Conservation (phyloP, 2,113 vertebrate species). For the Columba livia region DNA sequence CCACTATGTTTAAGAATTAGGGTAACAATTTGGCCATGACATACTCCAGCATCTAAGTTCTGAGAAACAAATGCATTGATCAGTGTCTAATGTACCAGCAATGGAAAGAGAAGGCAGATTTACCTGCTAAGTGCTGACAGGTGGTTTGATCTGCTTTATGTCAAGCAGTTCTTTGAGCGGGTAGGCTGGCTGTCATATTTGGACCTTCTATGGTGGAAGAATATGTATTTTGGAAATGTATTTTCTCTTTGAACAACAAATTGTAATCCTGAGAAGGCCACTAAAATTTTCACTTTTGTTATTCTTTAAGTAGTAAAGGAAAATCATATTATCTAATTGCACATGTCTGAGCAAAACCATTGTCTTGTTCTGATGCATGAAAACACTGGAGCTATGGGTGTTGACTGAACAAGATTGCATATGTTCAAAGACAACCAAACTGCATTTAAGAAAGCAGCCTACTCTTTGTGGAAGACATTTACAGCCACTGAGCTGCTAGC, state of each 20-base stretch:
- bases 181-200: background rate
- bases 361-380: background rate
- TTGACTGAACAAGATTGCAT: background rate
- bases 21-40: background rate
- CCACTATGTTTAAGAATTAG: background rate
- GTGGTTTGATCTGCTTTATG: background rate
- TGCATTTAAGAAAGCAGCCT: background rate
- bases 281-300: background rate
- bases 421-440: background rate
- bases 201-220: background rate
- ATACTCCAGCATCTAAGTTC: background rate
- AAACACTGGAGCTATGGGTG: background rate
- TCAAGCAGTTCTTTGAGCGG: background rate
- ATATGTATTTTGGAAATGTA: background rate
- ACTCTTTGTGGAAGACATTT: background rate
- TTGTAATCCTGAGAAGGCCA: background rate
- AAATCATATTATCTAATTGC: background rate
- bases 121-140: background rate
- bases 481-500: accelerated
- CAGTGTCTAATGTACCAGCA: background rate
- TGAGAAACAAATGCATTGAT: background rate
- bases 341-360: background rate
- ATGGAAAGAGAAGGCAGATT: background rate
- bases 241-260: background rate
- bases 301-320: background rate